Percentiles rank a stretch among this genome's conserved stretches.
These are phyloP conservation scores for Spicauda simplicius DNA, from an alignment of 2,888 invertebrate genomes.

Conservation along the genomic window DNA sequence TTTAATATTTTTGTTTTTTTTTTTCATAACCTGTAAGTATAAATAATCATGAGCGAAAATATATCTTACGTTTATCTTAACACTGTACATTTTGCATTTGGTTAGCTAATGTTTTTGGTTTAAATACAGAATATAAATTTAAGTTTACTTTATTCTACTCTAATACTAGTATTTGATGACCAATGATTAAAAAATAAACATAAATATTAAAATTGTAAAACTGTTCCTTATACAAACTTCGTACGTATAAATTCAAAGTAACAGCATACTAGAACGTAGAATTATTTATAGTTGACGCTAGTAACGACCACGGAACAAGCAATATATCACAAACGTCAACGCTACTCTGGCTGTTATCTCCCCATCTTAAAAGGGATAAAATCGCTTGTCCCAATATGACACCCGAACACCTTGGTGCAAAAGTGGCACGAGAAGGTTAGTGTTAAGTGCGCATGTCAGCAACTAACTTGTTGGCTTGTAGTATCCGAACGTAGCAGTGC, in stretches of 20 bases:
- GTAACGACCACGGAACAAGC: constrained; percentile 26
- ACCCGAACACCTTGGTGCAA: constrained; percentile 36
- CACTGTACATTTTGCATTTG: too few species aligned
- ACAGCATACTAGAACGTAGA: background rate
- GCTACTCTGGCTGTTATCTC: constrained; percentile 32
- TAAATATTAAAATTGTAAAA: background rate
- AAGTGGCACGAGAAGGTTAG: constrained; percentile 52
- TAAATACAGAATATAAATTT: too few species aligned
- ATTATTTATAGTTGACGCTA: constrained; percentile 30
- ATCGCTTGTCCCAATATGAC: constrained; percentile 34
- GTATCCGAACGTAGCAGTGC: constrained; percentile 72
- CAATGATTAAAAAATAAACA: too few species aligned
- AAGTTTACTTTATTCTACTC: too few species aligned
- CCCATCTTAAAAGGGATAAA: constrained; percentile 37
- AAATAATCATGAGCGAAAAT: too few species aligned
- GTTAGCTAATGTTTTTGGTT: too few species aligned
- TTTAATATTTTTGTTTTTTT: too few species aligned
- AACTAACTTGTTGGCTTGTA: constrained; percentile 77
- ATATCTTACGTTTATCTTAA: too few species aligned
- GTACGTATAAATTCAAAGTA: constrained; percentile 6
- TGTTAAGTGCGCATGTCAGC: constrained; percentile 75
- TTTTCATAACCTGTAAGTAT: too few species aligned
- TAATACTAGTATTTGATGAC: too few species aligned
- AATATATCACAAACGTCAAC: constrained; percentile 35
- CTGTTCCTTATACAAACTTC: background rate